Evolutionary conservation across 2,797 vertebrate species (phyloP), one percentile per base, ranked within the genome.

Genomic region (Brachymystax lenok): DNA sequence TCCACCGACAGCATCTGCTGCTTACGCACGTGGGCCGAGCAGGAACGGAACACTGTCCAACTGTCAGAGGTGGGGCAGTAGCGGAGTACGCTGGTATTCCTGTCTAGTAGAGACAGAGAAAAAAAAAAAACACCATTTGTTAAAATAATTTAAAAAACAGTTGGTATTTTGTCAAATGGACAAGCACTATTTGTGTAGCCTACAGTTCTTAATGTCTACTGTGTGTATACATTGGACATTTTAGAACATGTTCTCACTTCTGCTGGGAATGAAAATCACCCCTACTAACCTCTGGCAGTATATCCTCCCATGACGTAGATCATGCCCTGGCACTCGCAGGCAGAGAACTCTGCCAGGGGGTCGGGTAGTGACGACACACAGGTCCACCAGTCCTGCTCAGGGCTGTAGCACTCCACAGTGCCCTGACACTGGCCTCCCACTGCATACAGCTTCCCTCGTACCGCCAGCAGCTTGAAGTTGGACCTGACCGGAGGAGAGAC

Each of bases 1-100:
- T 98, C 97, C 79, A 99, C 94, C 0, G 98, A 98, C 10, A 99
- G 94, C 98, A 99, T 99, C 93, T 98, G 97, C 90, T 99, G 97
- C 93, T 99, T 99, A 75, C 97, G 96, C 61, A 99, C 94, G 54
- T 99, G 97, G 13, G 94, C 91, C 0, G 94, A 86, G 3, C 97
- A 98, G 1, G 95, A 90, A 21, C 95, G 95, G 70, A 97, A 95
- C 67, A 94, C 94, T 0, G 93, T 93, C 98, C 98, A 99, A 50
- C 88, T 82, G 90, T 99, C 97, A 0, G 95, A 92, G 56, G 82
- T 82, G 5, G 97, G 96, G 77, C 97, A 98, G 92, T 99, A 99
- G 73, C 96, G 91, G 79, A 98, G 89, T 73, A 99, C 94, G 40
- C 83, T 96, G 81, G 96, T 95, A 91, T 99, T 99, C 75, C 98